Evolutionary conservation across 2,797 vertebrate genomes (phyloP), one percentile per base, ranked within the genome.

Genomic region (Prionace glauca): DNA sequence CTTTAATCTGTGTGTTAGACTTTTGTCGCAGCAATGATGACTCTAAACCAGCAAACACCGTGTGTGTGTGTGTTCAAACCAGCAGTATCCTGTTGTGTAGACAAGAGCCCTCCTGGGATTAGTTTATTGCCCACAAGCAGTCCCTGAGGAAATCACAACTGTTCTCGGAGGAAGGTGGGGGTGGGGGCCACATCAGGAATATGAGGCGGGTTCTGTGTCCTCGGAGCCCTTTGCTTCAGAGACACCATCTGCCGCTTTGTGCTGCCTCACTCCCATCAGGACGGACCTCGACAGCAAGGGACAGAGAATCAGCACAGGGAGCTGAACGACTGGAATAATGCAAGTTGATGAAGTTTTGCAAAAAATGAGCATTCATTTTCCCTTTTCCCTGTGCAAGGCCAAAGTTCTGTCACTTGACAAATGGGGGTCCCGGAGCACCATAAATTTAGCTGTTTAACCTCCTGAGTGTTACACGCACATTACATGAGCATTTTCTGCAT

Each of bases 141-240:
- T 99, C 99, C 99, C 99, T 96, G 97, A 99, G 99, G 99, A 99
- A 99, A 99, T 99, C 98, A 99, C 67, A 97, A 97, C 41, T 95
- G 97, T 97, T 96, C 97, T 97, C 96, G 1, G 88, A 96, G 97
- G 96, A 7, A 79, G 74, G 32, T 77, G 56, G 77, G 62, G 29
- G 50, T 26, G 96, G 96, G 86, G 96, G 96, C 97, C 97, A 97
- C 97, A 97, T 97, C 97, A 97, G 97, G 45, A 95, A 0, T 95
- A 97, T 98, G 98, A 98, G 98, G 97, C 98, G 97, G 97, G 97
- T 96, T 97, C 98, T 97, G 97, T 98, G 96, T 97, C 97, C 98
- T 98, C 98, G 97, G 96, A 98, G 98, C 95, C 96, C 97, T 96
- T 86, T 96, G 96, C 97, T 87, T 95, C n/a, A 14, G 95, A 0